These are phyloP conservation scores for Muntiacus muntjak DNA, from an alignment of 2,113 vertebrate genomes.

Conservation along the genomic window DNA sequence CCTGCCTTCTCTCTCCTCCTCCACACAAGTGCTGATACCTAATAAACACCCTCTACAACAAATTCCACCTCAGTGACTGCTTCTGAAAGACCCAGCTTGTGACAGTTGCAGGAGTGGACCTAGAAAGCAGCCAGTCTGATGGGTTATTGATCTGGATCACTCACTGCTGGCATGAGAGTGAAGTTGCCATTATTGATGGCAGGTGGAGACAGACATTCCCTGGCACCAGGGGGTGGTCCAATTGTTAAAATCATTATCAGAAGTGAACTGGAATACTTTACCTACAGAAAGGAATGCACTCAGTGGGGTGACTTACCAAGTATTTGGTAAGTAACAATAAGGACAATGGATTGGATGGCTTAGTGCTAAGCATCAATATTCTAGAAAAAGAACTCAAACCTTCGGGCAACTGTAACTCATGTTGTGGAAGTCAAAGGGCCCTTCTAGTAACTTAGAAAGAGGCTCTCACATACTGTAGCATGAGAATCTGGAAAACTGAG, in stretches of 20 bases:
- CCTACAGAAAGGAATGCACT: background rate
- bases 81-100: background rate
- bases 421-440: background rate
- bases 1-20: background rate
- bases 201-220: background rate
- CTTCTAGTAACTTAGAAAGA: background rate
- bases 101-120: background rate
- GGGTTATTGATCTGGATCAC: background rate
- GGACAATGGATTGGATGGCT: background rate
- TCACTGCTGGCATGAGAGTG: background rate
- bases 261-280: background rate
- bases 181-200: background rate
- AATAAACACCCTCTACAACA: background rate
- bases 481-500: background rate
- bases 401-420: background rate
- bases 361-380: background rate
- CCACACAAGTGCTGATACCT: background rate
- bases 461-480: background rate
- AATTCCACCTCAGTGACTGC: background rate
- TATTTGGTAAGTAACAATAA: background rate
- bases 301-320: background rate
- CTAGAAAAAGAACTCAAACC: background rate
- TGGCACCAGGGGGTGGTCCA: background rate
- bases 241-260: background rate
- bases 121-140: background rate